Base-by-base conservation (phyloP, 2,113 vertebrate species). In the Taurulus bubalis region DNA sequence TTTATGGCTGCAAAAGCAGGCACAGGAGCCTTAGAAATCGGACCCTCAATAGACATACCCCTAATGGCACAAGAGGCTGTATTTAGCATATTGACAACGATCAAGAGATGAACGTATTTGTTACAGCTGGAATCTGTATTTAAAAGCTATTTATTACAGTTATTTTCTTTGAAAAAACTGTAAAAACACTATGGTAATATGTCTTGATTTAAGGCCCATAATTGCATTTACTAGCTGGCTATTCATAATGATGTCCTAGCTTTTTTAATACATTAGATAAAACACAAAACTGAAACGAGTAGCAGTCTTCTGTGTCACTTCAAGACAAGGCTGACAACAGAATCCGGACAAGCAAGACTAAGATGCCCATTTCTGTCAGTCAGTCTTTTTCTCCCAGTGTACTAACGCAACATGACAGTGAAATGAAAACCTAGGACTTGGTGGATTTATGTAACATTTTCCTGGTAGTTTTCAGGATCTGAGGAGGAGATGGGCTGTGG, bases 341-440 rank as follows among this genome's bases (percentile, higher is more conserved):
- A 73, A 85, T 78, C 65, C 20, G 14, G 75, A 32, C 49, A 71
- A 79, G 72, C n/a, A 36, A 2, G 58, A 55, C 58, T 58, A 38
- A 71, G 40, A 85, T 80, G 85, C 45, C 58, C 69, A 64, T 82
- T 82, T 79, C 63, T 82, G 71, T 89, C 87, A 75, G 71, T 89
- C 81, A 79, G 70, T 84, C n/a, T 76, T 70, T 62, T 67, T 28
- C 20, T 69, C 68, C 55, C 75, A 64, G 55, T 81, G 66, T 79
- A 38, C 66, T 84, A 79, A 87, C 71, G 28, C 36, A 68, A 68
- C 65, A 64, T 84, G 80, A 82, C 71, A 84, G 80, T 32, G 42
- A 81, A 76, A 64, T 58, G 58, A 82, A 82, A 79, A 84, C 71
- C 47, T 71, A 59, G 72, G 68, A 65, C 69, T 77, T 63, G 75